Evolutionary conservation across 2,888 invertebrate species (phyloP).

Genomic region (Omphaloscelis lunosa): DNA sequence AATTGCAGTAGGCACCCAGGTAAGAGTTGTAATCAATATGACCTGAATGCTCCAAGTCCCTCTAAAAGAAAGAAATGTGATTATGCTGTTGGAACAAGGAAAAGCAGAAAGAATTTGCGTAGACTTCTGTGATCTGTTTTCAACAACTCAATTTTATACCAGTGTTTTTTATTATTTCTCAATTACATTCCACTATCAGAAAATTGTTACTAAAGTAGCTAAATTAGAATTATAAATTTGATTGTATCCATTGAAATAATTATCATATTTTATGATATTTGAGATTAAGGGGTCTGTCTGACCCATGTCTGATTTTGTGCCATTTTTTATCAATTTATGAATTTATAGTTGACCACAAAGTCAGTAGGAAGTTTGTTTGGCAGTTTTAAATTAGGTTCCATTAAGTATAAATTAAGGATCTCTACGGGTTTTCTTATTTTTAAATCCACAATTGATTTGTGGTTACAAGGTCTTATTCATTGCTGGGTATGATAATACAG

Average conservation of each 20-base stretch:
- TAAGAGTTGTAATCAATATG: constrained; percentile 84
- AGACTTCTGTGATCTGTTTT: constrained; percentile 80
- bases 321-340: constrained; percentile 64
- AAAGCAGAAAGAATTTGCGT: constrained; percentile 86
- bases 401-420: constrained; percentile 49
- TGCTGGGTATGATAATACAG: background rate
- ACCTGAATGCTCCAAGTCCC: constrained; percentile 87
- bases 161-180: constrained; percentile 73
- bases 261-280: constrained; percentile 55
- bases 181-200: constrained; percentile 80
- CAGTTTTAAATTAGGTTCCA: constrained; percentile 58
- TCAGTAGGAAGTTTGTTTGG: constrained; percentile 54
- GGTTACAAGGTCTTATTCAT: constrained; percentile 31
- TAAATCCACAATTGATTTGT: constrained; percentile 42
- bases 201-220: constrained; percentile 58
- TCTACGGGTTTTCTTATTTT: constrained; percentile 55
- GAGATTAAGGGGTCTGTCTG: constrained; percentile 68
- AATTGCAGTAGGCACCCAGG: constrained; percentile 84
- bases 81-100: constrained; percentile 82
- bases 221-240: constrained; percentile 57
- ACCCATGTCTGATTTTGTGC: constrained; percentile 73
- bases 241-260: constrained; percentile 58
- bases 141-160: constrained; percentile 68
- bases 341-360: constrained; percentile 59
- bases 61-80: constrained; percentile 86